These are phyloP conservation scores for Apantesis nais DNA, from an alignment of 2,888 invertebrate genomes.

Conservation along the genomic window DNA sequence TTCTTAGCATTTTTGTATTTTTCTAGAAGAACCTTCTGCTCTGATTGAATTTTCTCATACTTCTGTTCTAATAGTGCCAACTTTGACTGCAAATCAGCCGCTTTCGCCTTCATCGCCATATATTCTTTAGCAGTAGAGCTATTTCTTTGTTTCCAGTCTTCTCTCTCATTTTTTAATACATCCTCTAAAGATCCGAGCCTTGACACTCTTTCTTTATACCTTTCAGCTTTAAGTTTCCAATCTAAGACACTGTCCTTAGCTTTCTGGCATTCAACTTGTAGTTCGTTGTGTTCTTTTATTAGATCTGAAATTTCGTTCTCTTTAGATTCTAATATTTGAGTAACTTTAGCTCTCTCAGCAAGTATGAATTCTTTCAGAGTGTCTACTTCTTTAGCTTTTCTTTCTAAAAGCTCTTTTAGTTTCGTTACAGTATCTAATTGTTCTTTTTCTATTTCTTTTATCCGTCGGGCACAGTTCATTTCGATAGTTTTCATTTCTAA, in stretches of 20 bases:
- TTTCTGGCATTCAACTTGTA: constrained; percentile 70
- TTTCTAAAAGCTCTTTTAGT: constrained; percentile 78
- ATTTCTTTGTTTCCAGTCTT: constrained; percentile 68
- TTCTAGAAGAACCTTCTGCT: constrained; percentile 80
- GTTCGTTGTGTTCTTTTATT: constrained; percentile 75
- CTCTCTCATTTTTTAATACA: constrained; percentile 70
- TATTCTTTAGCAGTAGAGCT: constrained; percentile 65
- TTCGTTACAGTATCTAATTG: constrained; percentile 76
- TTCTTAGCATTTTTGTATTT: constrained; percentile 88
- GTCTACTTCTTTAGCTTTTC: constrained; percentile 84
- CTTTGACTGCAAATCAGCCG: constrained; percentile 73
- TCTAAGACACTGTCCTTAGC: constrained; percentile 67
- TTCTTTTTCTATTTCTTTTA: constrained; percentile 82
- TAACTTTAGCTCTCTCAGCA: constrained; percentile 79
- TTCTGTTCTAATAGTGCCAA: constrained; percentile 75
- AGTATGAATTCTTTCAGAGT: constrained; percentile 81
- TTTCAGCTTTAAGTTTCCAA: constrained; percentile 72
- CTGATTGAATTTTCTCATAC: constrained; percentile 66
- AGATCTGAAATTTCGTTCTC: constrained; percentile 80
- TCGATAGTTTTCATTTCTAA: constrained; percentile 86
- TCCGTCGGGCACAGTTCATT: constrained; percentile 79
- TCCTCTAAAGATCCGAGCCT: constrained; percentile 71
- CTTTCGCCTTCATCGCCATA: constrained; percentile 73
- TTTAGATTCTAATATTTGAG: constrained; percentile 80
- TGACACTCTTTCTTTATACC: constrained; percentile 70